Percentiles rank a stretch among this genome's conserved stretches.
phyloP scores from a whole-genome alignment of 2,113 vertebrate species.

The Gobiocypris rarus region DNA sequence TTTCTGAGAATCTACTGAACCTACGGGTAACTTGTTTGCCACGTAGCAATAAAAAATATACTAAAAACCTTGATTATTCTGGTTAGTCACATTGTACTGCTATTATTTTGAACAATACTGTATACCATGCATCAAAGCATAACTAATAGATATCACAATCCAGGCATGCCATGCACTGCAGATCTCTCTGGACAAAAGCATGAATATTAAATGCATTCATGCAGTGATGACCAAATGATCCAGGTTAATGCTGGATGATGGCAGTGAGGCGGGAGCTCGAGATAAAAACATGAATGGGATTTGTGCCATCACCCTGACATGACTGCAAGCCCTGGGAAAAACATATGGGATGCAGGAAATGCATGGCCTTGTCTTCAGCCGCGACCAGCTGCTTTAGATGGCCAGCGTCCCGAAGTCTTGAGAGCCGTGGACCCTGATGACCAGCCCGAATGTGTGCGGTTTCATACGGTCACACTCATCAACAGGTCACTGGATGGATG shows the following conservation, averaged over 20 bases:
- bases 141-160: not conserved
- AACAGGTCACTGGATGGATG: not conserved
- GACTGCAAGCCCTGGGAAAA: constrained; percentile 55
- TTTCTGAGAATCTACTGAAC: no score
- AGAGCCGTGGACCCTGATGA: not conserved
- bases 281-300: constrained; percentile 44
- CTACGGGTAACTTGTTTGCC: no score
- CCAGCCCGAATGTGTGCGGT: not conserved
- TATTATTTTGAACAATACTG: no score
- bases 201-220: not conserved
- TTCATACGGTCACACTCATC: not conserved
- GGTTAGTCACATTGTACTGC: no score
- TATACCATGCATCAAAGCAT: not conserved
- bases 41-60: no score
- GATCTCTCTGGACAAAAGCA: not conserved
- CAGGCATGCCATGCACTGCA: not conserved
- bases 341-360: constrained; percentile 75
- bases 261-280: not conserved
- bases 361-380: constrained; percentile 59
- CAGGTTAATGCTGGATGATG: constrained; percentile 34
- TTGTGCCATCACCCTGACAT: constrained; percentile 44
- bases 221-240: not conserved
- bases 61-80: no score
- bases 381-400: constrained; percentile 76
- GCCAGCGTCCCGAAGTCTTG: constrained; percentile 43